A percentile compares a stretch with the other conserved stretches of the same genome.
Conservation (phyloP, 2,888 invertebrate species). For the Galerucella nymphaeae region DNA sequence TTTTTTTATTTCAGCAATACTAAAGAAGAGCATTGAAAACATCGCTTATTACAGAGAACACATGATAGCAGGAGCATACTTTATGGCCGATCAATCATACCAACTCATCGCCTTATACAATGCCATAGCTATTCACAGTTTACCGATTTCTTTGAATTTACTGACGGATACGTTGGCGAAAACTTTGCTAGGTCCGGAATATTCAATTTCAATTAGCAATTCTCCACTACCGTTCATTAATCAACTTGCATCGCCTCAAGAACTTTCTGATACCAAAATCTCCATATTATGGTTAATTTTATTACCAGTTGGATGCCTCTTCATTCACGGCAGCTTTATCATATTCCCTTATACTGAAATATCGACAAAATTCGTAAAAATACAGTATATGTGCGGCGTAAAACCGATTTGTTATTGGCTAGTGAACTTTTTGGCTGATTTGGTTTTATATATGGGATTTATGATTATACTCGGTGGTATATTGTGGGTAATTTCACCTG, state of each 20-base stretch:
- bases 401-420: slow-evolving; percentile 73
- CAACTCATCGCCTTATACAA: slow-evolving; percentile 64
- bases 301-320: slow-evolving; percentile 61
- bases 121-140: slow-evolving; percentile 66
- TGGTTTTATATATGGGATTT: slow-evolving; percentile 57
- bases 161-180: slow-evolving; percentile 66
- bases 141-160: slow-evolving; percentile 67
- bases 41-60: slow-evolving; percentile 65
- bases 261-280: slow-evolving; percentile 54
- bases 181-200: slow-evolving; percentile 53
- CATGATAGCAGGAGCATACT: slow-evolving; percentile 66
- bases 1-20: slow-evolving; percentile 58
- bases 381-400: slow-evolving; percentile 77
- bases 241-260: slow-evolving; percentile 36
- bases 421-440: slow-evolving; percentile 71
- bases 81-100: slow-evolving; percentile 52
- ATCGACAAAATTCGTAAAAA: slow-evolving; percentile 71
- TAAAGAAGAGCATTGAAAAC: slow-evolving; percentile 61
- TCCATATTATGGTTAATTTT: slow-evolving; percentile 59
- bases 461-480: slow-evolving; percentile 40
- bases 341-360: slow-evolving; percentile 74
- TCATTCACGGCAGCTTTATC: slow-evolving; percentile 68
- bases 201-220: slow-evolving; percentile 58
- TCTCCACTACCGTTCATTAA: slow-evolving; percentile 57
- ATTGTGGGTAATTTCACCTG: slow-evolving; percentile 38